phyloP scores from a whole-genome alignment of 2,113 vertebrate species.

The Eidolon helvum region DNA sequence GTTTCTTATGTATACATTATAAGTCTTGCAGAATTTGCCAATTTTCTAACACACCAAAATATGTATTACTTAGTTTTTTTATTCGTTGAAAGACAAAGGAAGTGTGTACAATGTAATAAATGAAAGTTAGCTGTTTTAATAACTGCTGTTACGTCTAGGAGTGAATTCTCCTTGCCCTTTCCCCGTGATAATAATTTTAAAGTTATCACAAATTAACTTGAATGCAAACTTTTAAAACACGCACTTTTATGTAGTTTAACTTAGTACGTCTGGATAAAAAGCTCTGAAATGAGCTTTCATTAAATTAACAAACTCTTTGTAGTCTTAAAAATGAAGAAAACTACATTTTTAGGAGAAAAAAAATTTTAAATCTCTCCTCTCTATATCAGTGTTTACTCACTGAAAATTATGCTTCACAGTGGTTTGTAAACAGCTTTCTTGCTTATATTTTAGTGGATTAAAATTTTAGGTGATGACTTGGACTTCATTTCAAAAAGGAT shows the following conservation, averaged over 20 bases:
- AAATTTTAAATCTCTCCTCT: background rate
- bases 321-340: background rate
- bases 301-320: background rate
- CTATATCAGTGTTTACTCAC: background rate
- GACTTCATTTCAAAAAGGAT: background rate
- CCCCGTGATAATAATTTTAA: too few relatives aligned
- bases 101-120: background rate
- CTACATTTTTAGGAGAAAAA: background rate
- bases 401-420: background rate
- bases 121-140: background rate
- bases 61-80: background rate
- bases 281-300: background rate
- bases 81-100: background rate
- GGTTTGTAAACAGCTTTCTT: background rate
- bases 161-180: background rate
- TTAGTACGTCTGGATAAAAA: background rate
- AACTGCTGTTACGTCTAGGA: background rate
- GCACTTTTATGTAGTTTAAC: background rate
- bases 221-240: background rate
- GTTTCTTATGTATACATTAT: background rate
- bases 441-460: background rate
- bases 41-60: background rate
- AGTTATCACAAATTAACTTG: too few relatives aligned
- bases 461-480: background rate
- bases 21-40: background rate